Evolutionary conservation across 2,888 invertebrate species (phyloP), one percentile per base, ranked within the genome.

Genomic region (Oxystoma pomonae): DNA sequence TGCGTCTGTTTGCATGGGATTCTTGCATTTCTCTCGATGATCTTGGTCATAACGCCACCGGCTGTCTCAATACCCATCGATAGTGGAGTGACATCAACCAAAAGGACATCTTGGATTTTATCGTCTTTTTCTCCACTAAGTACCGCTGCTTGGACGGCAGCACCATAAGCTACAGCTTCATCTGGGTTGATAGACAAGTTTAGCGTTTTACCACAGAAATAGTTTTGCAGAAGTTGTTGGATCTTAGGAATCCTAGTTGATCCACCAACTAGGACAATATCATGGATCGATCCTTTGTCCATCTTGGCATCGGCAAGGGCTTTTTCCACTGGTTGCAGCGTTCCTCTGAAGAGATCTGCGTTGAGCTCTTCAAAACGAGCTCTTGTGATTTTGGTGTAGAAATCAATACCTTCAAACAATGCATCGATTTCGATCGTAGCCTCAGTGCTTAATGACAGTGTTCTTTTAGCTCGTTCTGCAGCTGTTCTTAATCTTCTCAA

Each of bases 211-310:
- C 85, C 90, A 69, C 85, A 85, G 83, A 92, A 92, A 82, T 87
- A 91, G 77, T 88, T 88, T 77, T 90, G 86, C 20, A 92, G 81
- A 68, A 92, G 77, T 65, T 81, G 87, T 78, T 91, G 91, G 51
- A 92, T 86, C 76, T 91, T 91, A 0, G 91, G 92, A 62, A 92
- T 91, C 65, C 91, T 85, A 0, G 89, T 91, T 0, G 91, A 91
- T 19, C 91, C 93, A 16, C 93, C 92, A 50, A 92, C 92, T 22
- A 93, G 81, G 0, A 93, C 92, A 1, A 93, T 87, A 72, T 92
- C 92, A 75, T 92, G 85, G 66, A 92, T 90, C 67, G 85, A 83
- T 50, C 83, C 81, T 75, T 92, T 92, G 79, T 91, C 91, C 80
- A 92, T 80, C 74, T 91, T 91, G n/a, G 91, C 91, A 68, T 90